Conservation (phyloP, 2,113 vertebrate species). For the Collichthys lucidus region DNA sequence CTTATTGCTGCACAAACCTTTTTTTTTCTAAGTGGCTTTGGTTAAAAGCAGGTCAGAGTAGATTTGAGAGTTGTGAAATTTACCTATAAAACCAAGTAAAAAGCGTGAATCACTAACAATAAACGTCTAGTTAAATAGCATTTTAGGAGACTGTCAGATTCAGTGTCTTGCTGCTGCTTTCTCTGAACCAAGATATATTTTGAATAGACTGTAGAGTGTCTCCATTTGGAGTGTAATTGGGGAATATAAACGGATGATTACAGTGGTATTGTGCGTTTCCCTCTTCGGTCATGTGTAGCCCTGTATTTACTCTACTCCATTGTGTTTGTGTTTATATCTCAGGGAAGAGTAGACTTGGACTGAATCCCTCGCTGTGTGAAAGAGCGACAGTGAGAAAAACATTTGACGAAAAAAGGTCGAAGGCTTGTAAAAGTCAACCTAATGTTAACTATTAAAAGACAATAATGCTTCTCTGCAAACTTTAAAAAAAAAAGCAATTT, state of each 20-base stretch:
- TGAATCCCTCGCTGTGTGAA: not conserved
- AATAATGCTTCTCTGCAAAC: not conserved
- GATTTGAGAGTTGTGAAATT: not conserved
- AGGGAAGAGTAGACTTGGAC: slow-evolving; percentile 14
- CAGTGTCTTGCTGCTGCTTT: not conserved
- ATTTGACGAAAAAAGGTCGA: not conserved
- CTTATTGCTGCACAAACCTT: too few relatives aligned
- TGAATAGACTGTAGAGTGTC: slow-evolving; percentile 2
- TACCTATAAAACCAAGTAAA: not conserved
- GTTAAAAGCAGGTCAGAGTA: not conserved
- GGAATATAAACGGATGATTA: slow-evolving; percentile 31
- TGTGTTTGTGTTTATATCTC: slow-evolving; percentile 37
- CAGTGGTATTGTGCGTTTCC: slow-evolving; percentile 11
- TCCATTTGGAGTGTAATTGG: slow-evolving; percentile 20
- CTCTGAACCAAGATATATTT: slow-evolving; percentile 12
- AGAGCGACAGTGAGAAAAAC: not conserved
- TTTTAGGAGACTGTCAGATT: not conserved
- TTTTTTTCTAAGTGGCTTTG: too few relatives aligned
- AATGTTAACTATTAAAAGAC: not conserved
- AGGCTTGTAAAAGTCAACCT: not conserved
- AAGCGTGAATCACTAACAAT: not conserved
- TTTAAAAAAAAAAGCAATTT: too few relatives aligned
- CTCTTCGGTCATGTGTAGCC: slow-evolving; percentile 30
- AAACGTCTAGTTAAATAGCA: not conserved
- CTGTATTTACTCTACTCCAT: slow-evolving; percentile 26